These are phyloP conservation scores for Macropus fuliginosus DNA, from an alignment of 2,797 vertebrate species.

Conservation along the genomic window DNA sequence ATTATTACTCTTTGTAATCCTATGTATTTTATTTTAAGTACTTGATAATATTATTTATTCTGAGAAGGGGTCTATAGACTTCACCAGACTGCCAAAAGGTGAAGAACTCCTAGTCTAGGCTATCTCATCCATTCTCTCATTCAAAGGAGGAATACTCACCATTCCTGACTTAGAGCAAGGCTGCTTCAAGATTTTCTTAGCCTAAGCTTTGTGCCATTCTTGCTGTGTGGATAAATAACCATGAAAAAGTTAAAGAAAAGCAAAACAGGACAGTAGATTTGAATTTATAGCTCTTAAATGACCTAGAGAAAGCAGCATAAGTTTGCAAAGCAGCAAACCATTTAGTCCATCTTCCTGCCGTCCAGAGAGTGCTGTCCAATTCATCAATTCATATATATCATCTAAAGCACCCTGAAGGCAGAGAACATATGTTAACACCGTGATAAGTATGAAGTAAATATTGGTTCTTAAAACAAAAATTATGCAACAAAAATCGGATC, in stretches of 20 bases:
- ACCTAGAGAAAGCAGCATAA: neutral
- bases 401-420: neutral
- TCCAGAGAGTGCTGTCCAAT: neutral
- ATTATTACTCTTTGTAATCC: neutral
- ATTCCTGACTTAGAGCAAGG: neutral
- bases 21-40: neutral
- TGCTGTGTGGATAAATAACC: neutral
- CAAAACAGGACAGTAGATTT: neutral
- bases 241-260: neutral
- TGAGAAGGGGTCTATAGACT: neutral
- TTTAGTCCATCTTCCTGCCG: neutral
- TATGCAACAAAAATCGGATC: neutral
- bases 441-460: neutral
- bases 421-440: neutral
- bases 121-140: neutral
- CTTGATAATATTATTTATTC: slow-evolving; percentile 34
- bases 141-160: neutral
- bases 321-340: neutral
- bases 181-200: neutral
- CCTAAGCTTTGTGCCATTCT: neutral
- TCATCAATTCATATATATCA: neutral
- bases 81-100: neutral
- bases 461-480: neutral
- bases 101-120: neutral
- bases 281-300: neutral